Evolutionary conservation across 2,113 vertebrate species (phyloP).

Genomic region (Apaloderma vittatum): DNA sequence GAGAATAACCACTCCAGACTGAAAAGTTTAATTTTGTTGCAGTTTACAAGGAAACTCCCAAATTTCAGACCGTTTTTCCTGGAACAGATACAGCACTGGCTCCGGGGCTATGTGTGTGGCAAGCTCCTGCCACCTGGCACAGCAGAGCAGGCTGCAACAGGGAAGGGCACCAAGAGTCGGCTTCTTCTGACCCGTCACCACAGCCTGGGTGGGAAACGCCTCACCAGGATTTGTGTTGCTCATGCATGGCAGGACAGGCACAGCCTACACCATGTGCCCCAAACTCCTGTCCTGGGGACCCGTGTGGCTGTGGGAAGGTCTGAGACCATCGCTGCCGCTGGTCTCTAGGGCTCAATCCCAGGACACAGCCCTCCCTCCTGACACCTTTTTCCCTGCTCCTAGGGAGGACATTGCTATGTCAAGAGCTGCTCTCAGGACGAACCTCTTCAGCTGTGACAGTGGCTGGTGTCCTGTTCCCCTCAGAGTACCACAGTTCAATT

Average conservation of each 20-base stretch:
- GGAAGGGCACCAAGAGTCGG: background rate
- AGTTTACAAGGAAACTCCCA: background rate
- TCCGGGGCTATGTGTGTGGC: background rate
- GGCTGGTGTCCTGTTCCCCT: background rate
- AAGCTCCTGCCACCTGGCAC: background rate
- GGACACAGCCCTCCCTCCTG: accelerated
- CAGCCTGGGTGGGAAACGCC: background rate
- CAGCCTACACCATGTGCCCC: background rate
- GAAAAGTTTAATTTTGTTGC: background rate
- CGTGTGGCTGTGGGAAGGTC: background rate
- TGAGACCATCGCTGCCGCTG: background rate
- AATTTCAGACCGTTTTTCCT: background rate
- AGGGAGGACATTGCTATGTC: background rate
- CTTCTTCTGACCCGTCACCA: background rate
- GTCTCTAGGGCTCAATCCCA: background rate
- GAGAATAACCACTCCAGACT: background rate
- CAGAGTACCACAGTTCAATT: background rate
- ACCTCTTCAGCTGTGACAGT: background rate
- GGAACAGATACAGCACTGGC: background rate
- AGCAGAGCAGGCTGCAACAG: background rate
- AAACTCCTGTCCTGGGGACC: background rate
- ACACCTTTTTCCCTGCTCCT: background rate
- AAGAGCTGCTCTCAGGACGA: background rate
- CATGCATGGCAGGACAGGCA: background rate
- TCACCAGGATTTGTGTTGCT: background rate